Percentiles rank a stretch among this genome's conserved stretches.
Conservation (phyloP, 1,140 invertebrate species). For the Drosophila sulfurigaster region DNA sequence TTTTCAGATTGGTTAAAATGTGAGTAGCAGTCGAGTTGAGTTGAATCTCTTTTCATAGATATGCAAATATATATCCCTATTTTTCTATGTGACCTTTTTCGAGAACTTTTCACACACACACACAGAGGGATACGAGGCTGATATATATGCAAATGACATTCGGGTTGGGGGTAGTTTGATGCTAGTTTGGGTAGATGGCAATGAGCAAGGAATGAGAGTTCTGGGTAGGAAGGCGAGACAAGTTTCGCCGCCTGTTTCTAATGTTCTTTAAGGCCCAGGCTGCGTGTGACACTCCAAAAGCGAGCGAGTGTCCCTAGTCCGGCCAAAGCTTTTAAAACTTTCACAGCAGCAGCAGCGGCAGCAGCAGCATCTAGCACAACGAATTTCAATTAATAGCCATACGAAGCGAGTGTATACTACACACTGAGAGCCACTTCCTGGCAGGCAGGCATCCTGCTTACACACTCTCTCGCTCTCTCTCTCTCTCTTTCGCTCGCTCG, state of each 20-base stretch:
- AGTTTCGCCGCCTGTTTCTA: constrained; percentile 74
- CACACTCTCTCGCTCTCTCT: too few relatives aligned
- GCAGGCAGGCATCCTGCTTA: constrained; percentile 9
- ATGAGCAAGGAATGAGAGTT: neutral
- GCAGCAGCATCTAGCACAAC: constrained; percentile 46
- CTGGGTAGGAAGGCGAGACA: constrained; percentile 40
- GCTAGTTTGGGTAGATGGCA: constrained; percentile 22
- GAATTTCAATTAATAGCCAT: constrained; percentile 82
- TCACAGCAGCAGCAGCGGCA: constrained; percentile 46
- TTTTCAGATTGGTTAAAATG: constrained; percentile 54
- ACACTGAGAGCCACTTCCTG: constrained; percentile 47
- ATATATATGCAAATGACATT: constrained; percentile 77
- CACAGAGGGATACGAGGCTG: constrained; percentile 63
- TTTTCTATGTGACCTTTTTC: constrained; percentile 35
- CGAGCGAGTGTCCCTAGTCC: constrained; percentile 14
- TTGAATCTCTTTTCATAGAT: constrained; percentile 23
- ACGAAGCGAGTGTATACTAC: constrained; percentile 18
- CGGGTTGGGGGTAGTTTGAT: constrained; percentile 35
- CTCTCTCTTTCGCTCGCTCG: neutral
- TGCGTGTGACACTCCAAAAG: constrained; percentile 42
- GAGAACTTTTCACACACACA: constrained; percentile 68
- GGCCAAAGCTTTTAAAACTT: constrained; percentile 69
- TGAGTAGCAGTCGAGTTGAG: constrained; percentile 21
- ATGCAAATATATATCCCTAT: constrained; percentile 54
- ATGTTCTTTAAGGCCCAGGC: constrained; percentile 74